Evolutionary conservation across 53 echinoderm and acorn worm genomes (phyloP), one percentile per base, ranked within the genome.

Genomic region (Paelopatides confundens): DNA sequence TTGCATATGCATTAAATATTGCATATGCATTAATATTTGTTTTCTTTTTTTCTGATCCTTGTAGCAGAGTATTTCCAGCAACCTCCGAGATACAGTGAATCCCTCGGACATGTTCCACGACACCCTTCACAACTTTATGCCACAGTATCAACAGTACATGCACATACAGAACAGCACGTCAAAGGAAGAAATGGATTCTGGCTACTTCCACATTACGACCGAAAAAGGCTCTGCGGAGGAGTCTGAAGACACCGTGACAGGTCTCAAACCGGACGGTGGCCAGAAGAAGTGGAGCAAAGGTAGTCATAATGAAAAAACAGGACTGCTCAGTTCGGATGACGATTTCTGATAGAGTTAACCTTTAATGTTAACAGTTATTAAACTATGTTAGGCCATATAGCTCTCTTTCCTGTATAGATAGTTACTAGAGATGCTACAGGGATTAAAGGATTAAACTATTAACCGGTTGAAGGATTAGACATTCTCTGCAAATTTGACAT

Each of bases 71-170:
- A 97, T 97, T 50, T 97, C 97, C 63, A 95, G 92, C 88, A 97
- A 95, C 83, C 87, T 97, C 64, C 93, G 95, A 90, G 98, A 97
- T 85, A 97, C 98, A 3, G 95, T 97, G 34, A 97, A 97, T 88
- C 98, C 98, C 0, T 87, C 93, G 9, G 98, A 97, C 94, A 92
- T 95, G 93, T 90, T 97, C 85, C 93, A 96, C 64, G 96, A 96
- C 93, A 95, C 98, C 88, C 95, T 97, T 49, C 98, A 97, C 89
- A 97, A 97, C 89, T 97, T 97, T 89, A 93, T 95, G 3, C 98
- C 98, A 3, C 95, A 95, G 74, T 97, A 97, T 88, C 98, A 97
- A 79, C 95, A 95, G 85, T 97, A 97, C 95, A 97, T 95, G 93
- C 79, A 79, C 54, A 79, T 79, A 34, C 98, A 97, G 90, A 93